phyloP scores from a whole-genome alignment of 2,888 invertebrate genomes.

The Stenodera caucasica region DNA sequence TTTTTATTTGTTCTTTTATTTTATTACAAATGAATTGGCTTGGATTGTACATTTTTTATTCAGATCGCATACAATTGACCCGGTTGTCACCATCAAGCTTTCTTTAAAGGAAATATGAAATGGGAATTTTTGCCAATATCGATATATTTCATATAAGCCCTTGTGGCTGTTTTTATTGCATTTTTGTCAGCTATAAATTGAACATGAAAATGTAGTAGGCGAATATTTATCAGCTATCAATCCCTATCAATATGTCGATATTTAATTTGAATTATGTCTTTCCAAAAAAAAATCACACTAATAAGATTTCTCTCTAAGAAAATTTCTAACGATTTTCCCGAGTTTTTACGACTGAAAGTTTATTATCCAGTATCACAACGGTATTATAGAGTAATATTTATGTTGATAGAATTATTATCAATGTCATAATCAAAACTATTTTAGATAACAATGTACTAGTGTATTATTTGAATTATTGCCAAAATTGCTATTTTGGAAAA shows the following conservation, averaged over 20 bases:
- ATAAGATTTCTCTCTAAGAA: too few relatives aligned
- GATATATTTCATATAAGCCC: neutral
- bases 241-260: too few relatives aligned
- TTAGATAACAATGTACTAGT: neutral
- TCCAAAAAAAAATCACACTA: too few relatives aligned
- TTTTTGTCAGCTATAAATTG: conserved; percentile 20
- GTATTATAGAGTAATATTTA: too few relatives aligned
- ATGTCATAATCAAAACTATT: neutral
- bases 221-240: neutral
- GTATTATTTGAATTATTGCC: neutral
- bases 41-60: too few relatives aligned
- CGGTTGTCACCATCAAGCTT: conserved; percentile 11
- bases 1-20: too few relatives aligned
- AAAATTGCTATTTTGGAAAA: neutral
- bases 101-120: conserved; percentile 24
- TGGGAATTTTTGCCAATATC: conserved; percentile 30
- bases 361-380: too few relatives aligned
- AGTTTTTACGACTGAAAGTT: too few relatives aligned
- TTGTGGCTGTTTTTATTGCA: conserved; percentile 19
- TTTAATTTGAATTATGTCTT: too few relatives aligned
- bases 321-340: too few relatives aligned
- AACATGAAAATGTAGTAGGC: neutral
- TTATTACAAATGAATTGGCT: too few relatives aligned
- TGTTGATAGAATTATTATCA: too few relatives aligned
- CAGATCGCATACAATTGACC: conserved; percentile 29